These are phyloP conservation scores for Drosophila testacea DNA, from an alignment of 2,888 invertebrate species.

Conservation along the genomic window DNA sequence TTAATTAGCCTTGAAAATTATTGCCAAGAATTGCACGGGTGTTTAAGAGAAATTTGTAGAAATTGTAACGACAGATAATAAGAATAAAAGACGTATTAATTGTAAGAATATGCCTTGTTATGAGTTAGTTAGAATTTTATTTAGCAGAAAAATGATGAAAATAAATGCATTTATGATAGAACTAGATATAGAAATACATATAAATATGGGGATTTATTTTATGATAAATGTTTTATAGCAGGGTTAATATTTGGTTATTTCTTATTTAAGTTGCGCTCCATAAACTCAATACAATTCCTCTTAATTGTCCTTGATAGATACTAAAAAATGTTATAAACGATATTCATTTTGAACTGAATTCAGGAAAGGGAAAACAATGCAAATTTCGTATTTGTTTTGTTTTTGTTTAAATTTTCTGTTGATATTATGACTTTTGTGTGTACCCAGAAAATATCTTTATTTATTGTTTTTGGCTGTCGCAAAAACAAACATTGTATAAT, in stretches of 20 bases:
- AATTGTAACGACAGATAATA: background rate
- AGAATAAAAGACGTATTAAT: too few relatives aligned
- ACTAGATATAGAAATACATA: too few relatives aligned
- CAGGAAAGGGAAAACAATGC: slow-evolving; percentile 45
- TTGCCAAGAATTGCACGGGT: background rate
- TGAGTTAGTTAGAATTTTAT: too few relatives aligned
- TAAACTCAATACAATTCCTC: background rate
- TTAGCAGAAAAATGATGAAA: too few relatives aligned
- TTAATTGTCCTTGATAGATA: slow-evolving; percentile 3
- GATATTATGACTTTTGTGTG: slow-evolving; percentile 16
- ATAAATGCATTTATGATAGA: too few relatives aligned
- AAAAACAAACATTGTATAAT: slow-evolving; percentile 43
- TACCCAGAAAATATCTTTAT: slow-evolving; percentile 8
- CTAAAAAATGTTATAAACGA: slow-evolving; percentile 1
- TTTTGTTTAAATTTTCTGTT: slow-evolving; percentile 23
- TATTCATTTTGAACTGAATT: slow-evolving; percentile 14
- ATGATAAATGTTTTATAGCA: too few relatives aligned
- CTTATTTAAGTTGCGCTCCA: too few relatives aligned
- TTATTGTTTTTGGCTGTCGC: background rate
- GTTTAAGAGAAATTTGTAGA: too few relatives aligned
- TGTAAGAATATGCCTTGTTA: too few relatives aligned
- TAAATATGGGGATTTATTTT: too few relatives aligned
- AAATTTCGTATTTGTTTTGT: slow-evolving; percentile 26
- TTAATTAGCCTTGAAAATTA: slow-evolving; percentile 2
- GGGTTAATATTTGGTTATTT: background rate